Evolutionary conservation across 2,113 vertebrate genomes (phyloP).

Genomic region (Oryzias javanicus): DNA sequence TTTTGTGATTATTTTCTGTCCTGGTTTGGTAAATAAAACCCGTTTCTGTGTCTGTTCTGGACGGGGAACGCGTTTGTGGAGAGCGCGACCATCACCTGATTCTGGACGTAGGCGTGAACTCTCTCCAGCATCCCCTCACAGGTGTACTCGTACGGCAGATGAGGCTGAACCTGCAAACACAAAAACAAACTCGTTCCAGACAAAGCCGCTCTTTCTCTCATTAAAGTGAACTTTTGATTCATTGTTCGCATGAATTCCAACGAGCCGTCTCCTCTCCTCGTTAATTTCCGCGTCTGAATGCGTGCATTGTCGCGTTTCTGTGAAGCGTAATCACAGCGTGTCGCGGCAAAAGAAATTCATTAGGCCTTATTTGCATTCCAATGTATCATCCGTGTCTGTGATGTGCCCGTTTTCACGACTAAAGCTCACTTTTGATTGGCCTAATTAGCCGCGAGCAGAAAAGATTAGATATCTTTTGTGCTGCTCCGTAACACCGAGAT

Average conservation of each 20-base stretch:
- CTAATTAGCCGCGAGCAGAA: slow-evolving; percentile 45
- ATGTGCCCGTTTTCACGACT: slow-evolving; percentile 35
- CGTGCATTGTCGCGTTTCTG: slow-evolving; percentile 48
- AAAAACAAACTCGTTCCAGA: neutral
- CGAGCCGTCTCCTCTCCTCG: slow-evolving; percentile 24
- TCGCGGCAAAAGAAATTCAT: slow-evolving; percentile 45
- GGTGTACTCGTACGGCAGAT: slow-evolving; percentile 95
- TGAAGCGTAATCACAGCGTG: slow-evolving; percentile 41
- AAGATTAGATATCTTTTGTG: slow-evolving; percentile 15
- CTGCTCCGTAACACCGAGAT: slow-evolving; percentile 3
- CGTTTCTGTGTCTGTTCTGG: no score
- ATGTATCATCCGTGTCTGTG: slow-evolving; percentile 42
- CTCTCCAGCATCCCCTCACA: slow-evolving; percentile 96
- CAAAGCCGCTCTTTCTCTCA: neutral
- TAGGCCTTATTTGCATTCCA: slow-evolving; percentile 61
- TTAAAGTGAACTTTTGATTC: slow-evolving; percentile 7
- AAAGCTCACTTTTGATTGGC: slow-evolving; percentile 44
- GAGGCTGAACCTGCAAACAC: slow-evolving; percentile 86
- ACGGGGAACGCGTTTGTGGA: no score
- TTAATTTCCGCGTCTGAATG: slow-evolving; percentile 48
- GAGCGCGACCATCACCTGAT: slow-evolving; percentile 81
- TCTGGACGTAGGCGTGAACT: slow-evolving; percentile 92
- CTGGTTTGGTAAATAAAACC: no score
- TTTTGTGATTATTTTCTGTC: no score
- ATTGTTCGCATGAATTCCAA: slow-evolving; percentile 49